Conservation (phyloP, 2,888 invertebrate species). For the Ichneumon xanthorius region DNA sequence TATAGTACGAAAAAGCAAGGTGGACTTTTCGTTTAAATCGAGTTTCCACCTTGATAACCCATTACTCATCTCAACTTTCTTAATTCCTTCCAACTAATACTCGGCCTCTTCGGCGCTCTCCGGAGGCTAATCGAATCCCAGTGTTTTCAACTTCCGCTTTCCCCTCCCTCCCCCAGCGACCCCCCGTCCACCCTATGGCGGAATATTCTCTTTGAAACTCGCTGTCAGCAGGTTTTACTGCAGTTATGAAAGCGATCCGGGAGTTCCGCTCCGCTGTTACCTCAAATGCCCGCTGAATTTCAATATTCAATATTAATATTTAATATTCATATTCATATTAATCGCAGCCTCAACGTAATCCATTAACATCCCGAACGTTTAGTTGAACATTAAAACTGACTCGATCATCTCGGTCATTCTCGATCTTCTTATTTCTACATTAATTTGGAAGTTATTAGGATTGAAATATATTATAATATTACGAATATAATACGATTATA, state of each 20-base stretch:
- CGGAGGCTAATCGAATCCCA: conserved; percentile 58
- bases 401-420: not conserved
- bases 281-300: not conserved
- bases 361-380: not conserved
- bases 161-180: not conserved
- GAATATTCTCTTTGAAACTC: conserved; percentile 46
- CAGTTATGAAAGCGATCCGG: conserved; percentile 21
- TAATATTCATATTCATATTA: conserved; percentile 12
- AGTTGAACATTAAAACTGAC: not conserved
- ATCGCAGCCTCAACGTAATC: not conserved
- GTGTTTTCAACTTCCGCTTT: conserved; percentile 61
- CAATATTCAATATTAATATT: conserved; percentile 11
- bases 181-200: not conserved
- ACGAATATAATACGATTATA: not conserved
- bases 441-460: not conserved
- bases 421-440: not conserved
- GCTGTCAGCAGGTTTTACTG: conserved; percentile 40
- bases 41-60: conserved; percentile 65
- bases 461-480: not conserved
- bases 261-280: not conserved
- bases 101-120: conserved; percentile 37
- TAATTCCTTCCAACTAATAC: conserved; percentile 63
- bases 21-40: conserved; percentile 60
- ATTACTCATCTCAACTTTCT: conserved; percentile 63
- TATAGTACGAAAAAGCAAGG: conserved; percentile 10